These are phyloP conservation scores for Luscinia luscinia DNA, from an alignment of 2,797 vertebrate species.

Conservation along the genomic window DNA sequence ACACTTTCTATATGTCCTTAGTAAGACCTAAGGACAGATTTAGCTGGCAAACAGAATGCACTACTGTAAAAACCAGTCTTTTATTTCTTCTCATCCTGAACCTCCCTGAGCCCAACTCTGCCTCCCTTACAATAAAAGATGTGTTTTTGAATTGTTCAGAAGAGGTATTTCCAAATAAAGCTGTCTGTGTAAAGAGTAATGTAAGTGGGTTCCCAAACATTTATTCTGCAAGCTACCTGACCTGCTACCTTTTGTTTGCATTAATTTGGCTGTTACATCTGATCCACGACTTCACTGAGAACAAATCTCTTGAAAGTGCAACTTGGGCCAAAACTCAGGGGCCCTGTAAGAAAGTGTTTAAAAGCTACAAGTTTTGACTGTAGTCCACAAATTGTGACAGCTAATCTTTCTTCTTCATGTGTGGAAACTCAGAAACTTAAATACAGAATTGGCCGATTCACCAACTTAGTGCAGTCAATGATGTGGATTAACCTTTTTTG, in stretches of 20 bases:
- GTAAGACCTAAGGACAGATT: background rate
- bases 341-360: background rate
- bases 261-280: background rate
- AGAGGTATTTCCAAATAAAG: background rate
- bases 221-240: background rate
- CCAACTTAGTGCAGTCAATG: background rate
- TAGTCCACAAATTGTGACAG: background rate
- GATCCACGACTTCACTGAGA: background rate
- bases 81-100: background rate
- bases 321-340: background rate
- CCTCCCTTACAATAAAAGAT: background rate
- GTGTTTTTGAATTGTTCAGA: background rate
- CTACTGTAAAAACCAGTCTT: background rate
- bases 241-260: background rate
- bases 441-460: background rate
- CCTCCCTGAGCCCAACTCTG: background rate
- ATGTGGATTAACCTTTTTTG: background rate
- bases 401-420: background rate
- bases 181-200: background rate
- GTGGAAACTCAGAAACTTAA: slow-evolving; percentile 5
- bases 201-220: background rate
- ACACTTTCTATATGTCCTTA: background rate
- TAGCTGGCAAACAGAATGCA: background rate
- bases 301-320: background rate
- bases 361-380: background rate